Conservation (phyloP, 2,888 invertebrate genomes). For the Conchocele bisecta region DNA sequence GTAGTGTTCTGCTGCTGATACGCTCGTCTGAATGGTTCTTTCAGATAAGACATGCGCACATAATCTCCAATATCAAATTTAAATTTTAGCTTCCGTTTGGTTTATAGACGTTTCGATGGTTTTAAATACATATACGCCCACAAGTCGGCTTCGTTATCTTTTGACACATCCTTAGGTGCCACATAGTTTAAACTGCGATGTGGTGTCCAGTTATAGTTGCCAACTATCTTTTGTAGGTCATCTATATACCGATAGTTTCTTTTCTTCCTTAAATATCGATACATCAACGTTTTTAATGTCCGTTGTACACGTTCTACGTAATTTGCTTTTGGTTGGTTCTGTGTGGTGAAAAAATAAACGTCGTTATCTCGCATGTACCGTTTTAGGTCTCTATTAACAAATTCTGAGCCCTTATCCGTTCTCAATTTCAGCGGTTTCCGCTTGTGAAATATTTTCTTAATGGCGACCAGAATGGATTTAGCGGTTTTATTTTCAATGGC, state of each 20-base stretch:
- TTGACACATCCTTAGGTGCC: not conserved
- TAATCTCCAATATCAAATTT: conserved; percentile 10
- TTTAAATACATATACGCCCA: conserved; percentile 8
- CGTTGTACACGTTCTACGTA: not conserved
- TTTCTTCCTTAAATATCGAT: conserved; percentile 1
- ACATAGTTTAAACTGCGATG: conserved; percentile 7
- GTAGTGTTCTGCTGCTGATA: conserved; percentile 10
- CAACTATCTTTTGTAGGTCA: conserved; percentile 5
- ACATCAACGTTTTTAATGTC: not conserved
- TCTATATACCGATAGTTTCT: conserved; percentile 14
- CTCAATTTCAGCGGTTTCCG: not conserved
- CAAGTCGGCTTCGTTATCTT: conserved; percentile 15
- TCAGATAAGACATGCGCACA: conserved; percentile 12
- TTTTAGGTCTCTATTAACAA: conserved; percentile 10
- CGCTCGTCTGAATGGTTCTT: conserved; percentile 11
- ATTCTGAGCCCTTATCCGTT: conserved; percentile 3
- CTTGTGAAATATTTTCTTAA: not conserved
- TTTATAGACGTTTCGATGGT: not conserved
- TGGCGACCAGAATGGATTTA: not conserved
- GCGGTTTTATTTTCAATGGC: conserved; percentile 10
- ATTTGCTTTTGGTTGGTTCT: conserved; percentile 1
- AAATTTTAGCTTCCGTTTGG: not conserved
- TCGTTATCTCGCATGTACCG: not conserved
- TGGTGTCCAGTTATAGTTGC: conserved; percentile 9
- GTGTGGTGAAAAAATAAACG: not conserved